A percentile compares a stretch with the other conserved stretches of the same genome.
phyloP scores from a whole-genome alignment of 2,888 invertebrate species.

The Acronicta alni region DNA sequence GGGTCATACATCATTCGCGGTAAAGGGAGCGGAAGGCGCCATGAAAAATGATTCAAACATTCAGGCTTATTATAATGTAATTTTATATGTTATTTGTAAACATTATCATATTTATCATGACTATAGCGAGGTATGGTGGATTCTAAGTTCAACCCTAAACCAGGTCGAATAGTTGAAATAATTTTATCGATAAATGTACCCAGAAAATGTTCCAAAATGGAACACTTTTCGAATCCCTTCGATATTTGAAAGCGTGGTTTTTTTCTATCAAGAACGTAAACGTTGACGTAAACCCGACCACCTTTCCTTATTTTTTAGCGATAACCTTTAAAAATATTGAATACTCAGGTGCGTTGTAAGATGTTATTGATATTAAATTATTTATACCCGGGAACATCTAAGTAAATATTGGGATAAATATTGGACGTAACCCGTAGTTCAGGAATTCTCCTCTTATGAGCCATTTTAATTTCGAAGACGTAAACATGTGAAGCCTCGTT shows the following conservation, averaged over 20 bases:
- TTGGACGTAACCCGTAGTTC: slow-evolving; percentile 13
- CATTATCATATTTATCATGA: slow-evolving; percentile 5
- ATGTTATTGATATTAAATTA: slow-evolving; percentile 3
- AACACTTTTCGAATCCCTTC: no score
- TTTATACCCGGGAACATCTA: background rate
- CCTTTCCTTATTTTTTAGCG: no score
- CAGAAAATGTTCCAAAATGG: no score
- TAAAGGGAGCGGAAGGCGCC: slow-evolving; percentile 69
- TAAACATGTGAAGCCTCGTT: slow-evolving; percentile 2
- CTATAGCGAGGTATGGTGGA: no score
- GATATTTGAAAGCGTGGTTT: no score
- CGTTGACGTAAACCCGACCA: no score
- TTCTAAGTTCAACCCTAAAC: no score
- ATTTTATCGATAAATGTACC: no score
- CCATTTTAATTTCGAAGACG: slow-evolving; percentile 3
- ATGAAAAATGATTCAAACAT: slow-evolving; percentile 71
- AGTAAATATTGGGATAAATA: slow-evolving; percentile 9
- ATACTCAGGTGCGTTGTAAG: background rate
- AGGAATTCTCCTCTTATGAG: slow-evolving; percentile 12
- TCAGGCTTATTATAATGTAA: slow-evolving; percentile 38
- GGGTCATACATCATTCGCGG: slow-evolving; percentile 81
- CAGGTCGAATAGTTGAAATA: no score
- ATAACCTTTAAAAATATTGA: background rate
- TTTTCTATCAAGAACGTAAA: no score
- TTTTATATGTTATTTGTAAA: slow-evolving; percentile 37